These are phyloP conservation scores for Sebastes diploproa DNA, from an alignment of 2,797 vertebrate species.

Conservation along the genomic window DNA sequence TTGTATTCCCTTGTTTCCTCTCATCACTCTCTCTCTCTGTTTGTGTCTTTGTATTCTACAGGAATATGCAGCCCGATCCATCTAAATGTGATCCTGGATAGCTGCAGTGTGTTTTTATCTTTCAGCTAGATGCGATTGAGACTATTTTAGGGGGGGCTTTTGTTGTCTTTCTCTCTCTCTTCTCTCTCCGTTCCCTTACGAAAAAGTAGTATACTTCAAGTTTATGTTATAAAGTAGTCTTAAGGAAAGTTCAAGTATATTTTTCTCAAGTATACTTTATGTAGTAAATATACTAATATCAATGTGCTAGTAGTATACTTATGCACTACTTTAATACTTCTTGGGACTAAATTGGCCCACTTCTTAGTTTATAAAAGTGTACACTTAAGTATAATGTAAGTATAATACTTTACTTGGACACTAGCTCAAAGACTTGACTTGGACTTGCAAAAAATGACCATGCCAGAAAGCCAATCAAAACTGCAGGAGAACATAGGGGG, in stretches of 20 bases:
- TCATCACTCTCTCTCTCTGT: background rate
- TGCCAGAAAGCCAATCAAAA: background rate
- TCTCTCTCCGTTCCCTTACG: background rate
- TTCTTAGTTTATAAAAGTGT: background rate
- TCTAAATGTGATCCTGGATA: constrained; percentile 15
- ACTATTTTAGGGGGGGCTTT: background rate
- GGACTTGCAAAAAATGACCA: background rate
- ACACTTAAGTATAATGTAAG: background rate
- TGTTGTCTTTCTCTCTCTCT: constrained; percentile 2
- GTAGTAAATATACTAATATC: background rate
- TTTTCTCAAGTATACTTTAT: background rate
- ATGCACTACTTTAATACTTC: background rate
- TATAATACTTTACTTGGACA: background rate
- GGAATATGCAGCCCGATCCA: background rate
- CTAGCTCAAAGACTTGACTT: no score
- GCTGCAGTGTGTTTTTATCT: constrained; percentile 1
- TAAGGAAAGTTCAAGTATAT: background rate
- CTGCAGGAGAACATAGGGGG: background rate
- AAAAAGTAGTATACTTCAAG: background rate
- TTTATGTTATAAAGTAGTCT: background rate
- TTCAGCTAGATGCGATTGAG: background rate
- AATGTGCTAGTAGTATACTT: background rate
- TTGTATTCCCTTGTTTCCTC: background rate
- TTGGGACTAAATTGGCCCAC: no score
- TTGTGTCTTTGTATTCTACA: constrained; percentile 9